Percentiles rank a stretch among this genome's conserved stretches.
These are phyloP conservation scores for Amitus sp. DNA, from an alignment of 2,888 invertebrate genomes.

Conservation along the genomic window DNA sequence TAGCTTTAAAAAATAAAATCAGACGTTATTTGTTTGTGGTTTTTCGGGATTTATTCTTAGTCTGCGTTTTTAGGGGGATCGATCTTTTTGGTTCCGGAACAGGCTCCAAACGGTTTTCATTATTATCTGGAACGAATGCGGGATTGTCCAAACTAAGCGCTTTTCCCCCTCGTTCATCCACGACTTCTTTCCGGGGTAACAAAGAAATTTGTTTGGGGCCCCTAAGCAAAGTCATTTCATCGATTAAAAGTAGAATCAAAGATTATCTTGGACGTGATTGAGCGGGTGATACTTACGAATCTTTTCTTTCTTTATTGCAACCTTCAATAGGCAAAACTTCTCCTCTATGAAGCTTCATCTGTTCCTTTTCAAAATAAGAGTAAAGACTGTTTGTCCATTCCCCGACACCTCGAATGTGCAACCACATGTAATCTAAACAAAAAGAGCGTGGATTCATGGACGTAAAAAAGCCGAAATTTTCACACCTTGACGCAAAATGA, in stretches of 20 bases:
- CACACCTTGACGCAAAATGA: too few species aligned
- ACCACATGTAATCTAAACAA: constrained; percentile 84
- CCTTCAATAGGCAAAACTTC: constrained; percentile 68
- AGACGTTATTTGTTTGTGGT: too few species aligned
- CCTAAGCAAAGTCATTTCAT: neutral
- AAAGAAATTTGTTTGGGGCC: constrained; percentile 7
- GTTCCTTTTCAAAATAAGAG: constrained; percentile 85
- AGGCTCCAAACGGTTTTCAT: constrained; percentile 44
- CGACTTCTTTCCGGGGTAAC: constrained; percentile 40
- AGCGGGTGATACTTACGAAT: constrained; percentile 24
- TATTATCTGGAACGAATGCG: constrained; percentile 49
- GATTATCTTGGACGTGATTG: neutral
- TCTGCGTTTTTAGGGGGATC: constrained; percentile 31
- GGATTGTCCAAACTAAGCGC: constrained; percentile 53
- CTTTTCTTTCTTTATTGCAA: constrained; percentile 41
- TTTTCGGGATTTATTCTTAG: too few species aligned
- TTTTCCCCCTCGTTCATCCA: constrained; percentile 59
- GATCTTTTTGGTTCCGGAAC: constrained; percentile 39
- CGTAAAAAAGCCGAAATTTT: too few species aligned
- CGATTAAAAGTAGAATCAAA: too few species aligned
- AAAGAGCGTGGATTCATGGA: too few species aligned
- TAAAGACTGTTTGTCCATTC: constrained; percentile 93
- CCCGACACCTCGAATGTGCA: constrained; percentile 92
- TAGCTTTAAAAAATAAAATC: too few species aligned
- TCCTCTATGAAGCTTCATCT: constrained; percentile 77